Percentiles rank a stretch among this genome's conserved stretches.
Evolutionary conservation across 1,140 invertebrate genomes (phyloP).

Genomic region (Drosophila ohnishii): DNA sequence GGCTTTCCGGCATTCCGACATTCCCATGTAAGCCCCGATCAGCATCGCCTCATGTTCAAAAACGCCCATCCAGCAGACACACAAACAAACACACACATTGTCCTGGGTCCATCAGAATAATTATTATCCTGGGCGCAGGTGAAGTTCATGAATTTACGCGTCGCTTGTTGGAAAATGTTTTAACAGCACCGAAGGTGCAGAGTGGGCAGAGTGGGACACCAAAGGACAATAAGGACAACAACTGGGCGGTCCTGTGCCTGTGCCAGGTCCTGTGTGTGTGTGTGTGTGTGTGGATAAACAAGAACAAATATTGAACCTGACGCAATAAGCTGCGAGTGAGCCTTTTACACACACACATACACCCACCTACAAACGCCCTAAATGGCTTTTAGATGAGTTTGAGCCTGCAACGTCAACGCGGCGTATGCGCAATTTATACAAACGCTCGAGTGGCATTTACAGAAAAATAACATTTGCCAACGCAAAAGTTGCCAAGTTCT

Average conservation of each 20-base stretch:
- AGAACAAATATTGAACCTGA: conserved; percentile 74
- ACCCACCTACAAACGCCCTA: conserved; percentile 56
- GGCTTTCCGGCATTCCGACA: conserved; percentile 4
- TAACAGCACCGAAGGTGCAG: conserved; percentile 32
- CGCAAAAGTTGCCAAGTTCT: conserved; percentile 26
- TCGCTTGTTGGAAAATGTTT: conserved; percentile 67
- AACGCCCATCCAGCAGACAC: conserved; percentile 17
- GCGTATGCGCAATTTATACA: conserved; percentile 68
- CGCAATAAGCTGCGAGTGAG: conserved; percentile 61
- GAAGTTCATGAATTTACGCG: conserved; percentile 67
- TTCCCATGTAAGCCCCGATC: conserved; percentile 23
- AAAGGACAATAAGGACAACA: conserved; percentile 64
- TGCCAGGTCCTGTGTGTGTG: conserved; percentile 1
- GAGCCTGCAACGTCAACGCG: conserved; percentile 23
- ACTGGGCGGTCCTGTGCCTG: conserved; percentile 28
- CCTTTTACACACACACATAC: conserved; percentile 15
- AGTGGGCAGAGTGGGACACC: conserved; percentile 12
- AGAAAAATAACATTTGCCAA: conserved; percentile 23
- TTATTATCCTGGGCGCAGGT: conserved; percentile 53
- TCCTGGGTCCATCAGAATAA: conserved; percentile 53
- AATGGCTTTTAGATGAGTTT: conserved; percentile 63
- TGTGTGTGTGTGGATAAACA: conserved; percentile 36
- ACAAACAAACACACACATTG: conserved; percentile 17
- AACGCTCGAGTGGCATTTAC: conserved; percentile 59
- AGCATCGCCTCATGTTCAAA: conserved; percentile 37